phyloP scores from a whole-genome alignment of 2,113 vertebrate species.

The Aptenodytes forsteri region DNA sequence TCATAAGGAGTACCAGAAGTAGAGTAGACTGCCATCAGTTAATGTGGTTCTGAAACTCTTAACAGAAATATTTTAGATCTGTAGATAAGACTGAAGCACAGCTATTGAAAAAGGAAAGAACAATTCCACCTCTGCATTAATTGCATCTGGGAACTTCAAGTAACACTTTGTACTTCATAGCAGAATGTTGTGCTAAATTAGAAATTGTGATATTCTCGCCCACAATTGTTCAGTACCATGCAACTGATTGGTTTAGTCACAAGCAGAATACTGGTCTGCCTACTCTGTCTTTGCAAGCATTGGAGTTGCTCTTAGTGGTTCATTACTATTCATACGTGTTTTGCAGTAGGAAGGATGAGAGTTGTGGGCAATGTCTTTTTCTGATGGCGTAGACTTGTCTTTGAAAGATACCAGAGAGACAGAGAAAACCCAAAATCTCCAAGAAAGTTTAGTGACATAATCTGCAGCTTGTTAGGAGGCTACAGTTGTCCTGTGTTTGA shows the following conservation, averaged over 20 bases:
- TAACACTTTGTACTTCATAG: conserved; percentile 38
- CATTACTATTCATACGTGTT: neutral
- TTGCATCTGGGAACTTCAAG: conserved; percentile 35
- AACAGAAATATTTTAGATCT: neutral
- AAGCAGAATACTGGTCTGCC: conserved; percentile 18
- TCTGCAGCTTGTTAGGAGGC: neutral
- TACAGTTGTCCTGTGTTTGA: neutral
- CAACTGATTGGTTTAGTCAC: conserved; percentile 48
- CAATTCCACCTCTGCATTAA: conserved; percentile 42
- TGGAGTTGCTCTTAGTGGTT: neutral
- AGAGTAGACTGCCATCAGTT: neutral
- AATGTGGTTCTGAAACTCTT: neutral
- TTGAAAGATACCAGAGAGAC: neutral
- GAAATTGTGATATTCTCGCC: conserved; percentile 42
- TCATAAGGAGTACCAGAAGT: neutral
- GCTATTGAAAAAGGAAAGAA: conserved; percentile 3
- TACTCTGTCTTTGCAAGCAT: neutral
- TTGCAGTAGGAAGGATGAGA: neutral
- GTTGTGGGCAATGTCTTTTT: neutral
- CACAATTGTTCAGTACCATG: conserved; percentile 15
- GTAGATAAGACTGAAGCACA: neutral
- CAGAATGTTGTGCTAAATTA: conserved; percentile 53
- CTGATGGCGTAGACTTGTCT: neutral
- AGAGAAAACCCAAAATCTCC: neutral
- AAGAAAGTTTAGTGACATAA: neutral